Evolutionary conservation across 2,797 vertebrate species (phyloP).

Genomic region (Nothura maculosa): DNA sequence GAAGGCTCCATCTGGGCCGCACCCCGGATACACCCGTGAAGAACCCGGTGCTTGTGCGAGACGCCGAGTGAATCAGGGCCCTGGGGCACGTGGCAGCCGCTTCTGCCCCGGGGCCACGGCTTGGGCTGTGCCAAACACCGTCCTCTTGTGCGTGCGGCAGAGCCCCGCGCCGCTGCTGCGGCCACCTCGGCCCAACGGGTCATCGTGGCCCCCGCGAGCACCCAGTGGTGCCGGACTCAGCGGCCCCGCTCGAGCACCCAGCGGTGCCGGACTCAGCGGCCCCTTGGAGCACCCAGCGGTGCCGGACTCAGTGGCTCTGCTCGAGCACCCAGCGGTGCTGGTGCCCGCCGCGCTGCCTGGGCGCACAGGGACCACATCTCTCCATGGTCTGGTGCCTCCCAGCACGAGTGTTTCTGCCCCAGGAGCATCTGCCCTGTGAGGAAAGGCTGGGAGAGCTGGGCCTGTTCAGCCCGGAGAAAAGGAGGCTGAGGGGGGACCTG

Average conservation of each 20-base stretch:
- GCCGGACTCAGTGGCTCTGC: too few species aligned
- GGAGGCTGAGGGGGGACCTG: too few species aligned
- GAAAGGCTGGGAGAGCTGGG: too few species aligned
- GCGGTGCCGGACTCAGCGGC: too few species aligned
- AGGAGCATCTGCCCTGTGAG: too few species aligned
- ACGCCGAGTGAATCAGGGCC: neutral
- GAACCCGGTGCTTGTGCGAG: neutral
- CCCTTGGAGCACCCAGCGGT: too few species aligned
- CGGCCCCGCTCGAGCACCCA: too few species aligned
- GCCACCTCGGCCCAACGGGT: neutral
- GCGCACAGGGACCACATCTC: neutral
- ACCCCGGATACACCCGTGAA: neutral
- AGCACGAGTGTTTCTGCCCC: neutral
- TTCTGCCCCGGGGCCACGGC: neutral
- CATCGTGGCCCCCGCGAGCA: too few species aligned
- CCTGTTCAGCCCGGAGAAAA: too few species aligned
- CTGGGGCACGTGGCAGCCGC: neutral
- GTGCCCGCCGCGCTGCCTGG: neutral
- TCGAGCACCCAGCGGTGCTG: neutral
- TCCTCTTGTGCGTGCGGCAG: too few species aligned
- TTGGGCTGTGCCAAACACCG: neutral
- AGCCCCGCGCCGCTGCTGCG: neutral
- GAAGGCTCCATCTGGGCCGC: neutral
- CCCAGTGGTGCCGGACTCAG: too few species aligned
- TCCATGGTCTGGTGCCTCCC: neutral